Percentiles rank a stretch among this genome's conserved stretches.
Conservation (phyloP, 1,140 invertebrate genomes). For the Paraescarpia echinospica region DNA sequence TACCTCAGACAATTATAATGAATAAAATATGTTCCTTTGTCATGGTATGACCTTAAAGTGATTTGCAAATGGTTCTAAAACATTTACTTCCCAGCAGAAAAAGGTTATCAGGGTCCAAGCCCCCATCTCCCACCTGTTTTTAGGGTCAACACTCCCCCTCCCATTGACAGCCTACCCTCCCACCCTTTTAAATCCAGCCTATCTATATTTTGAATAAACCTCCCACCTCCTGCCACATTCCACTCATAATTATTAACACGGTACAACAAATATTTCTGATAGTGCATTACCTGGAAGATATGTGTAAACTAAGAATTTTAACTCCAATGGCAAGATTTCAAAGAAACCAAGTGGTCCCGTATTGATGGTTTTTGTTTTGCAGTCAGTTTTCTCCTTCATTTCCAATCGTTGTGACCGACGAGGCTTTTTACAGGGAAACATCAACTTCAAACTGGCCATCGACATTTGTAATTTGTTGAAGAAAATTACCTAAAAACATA, state of each 20-base stretch:
- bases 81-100: no score
- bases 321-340: conserved; percentile 51
- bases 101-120: no score
- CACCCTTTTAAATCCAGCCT: no score
- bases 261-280: neutral
- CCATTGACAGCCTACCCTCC: no score
- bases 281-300: conserved; percentile 46
- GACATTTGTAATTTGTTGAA: conserved; percentile 9
- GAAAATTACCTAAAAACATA: neutral
- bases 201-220: no score
- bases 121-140: neutral
- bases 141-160: no score
- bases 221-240: no score
- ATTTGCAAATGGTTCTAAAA: no score
- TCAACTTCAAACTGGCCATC: conserved; percentile 22
- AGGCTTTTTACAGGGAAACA: conserved; percentile 47
- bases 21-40: neutral
- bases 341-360: conserved; percentile 48
- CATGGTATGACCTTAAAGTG: no score
- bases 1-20: neutral
- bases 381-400: conserved; percentile 41
- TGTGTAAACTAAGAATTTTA: conserved; percentile 50
- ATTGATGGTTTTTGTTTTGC: conserved; percentile 36
- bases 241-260: no score
- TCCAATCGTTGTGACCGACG: conserved; percentile 49